phyloP scores from a whole-genome alignment of 2,113 vertebrate species.

The Stegastes partitus region DNA sequence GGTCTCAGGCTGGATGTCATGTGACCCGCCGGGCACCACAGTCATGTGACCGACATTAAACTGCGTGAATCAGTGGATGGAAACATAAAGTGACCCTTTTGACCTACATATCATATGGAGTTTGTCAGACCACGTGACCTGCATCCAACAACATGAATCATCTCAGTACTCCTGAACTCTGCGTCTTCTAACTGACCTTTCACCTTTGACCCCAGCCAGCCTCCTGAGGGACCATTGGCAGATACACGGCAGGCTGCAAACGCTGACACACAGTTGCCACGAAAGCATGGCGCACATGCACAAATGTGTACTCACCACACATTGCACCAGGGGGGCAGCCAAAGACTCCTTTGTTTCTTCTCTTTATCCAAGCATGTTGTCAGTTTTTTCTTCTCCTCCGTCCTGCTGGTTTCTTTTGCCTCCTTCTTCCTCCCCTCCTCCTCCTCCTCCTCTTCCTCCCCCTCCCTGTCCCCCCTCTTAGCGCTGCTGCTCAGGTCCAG shows the following conservation, averaged over 20 bases:
- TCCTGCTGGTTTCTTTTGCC: conserved; percentile 60
- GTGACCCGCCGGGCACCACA: conserved; percentile 43
- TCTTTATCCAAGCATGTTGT: conserved; percentile 75
- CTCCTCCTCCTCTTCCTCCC: conserved; percentile 46
- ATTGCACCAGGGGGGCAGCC: conserved; percentile 81
- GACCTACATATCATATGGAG: conserved; percentile 10
- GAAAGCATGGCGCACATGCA: background rate
- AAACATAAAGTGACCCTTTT: conserved; percentile 4
- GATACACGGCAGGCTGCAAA: background rate
- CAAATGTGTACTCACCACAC: conserved; percentile 81
- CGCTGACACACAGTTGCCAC: conserved; percentile 4
- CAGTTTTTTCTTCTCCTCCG: conserved; percentile 59
- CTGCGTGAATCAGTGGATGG: conserved; percentile 32
- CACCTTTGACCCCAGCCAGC: conserved; percentile 57
- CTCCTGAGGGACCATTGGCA: conserved; percentile 25
- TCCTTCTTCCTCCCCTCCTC: conserved; percentile 54
- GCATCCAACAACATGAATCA: conserved; percentile 7
- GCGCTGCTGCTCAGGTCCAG: conserved; percentile 79
- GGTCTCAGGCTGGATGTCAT: conserved; percentile 41
- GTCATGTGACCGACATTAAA: conserved; percentile 52
- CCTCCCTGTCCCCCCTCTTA: conserved; percentile 68
- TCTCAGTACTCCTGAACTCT: conserved; percentile 4
- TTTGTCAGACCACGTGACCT: conserved; percentile 25
- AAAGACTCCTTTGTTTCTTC: conserved; percentile 66
- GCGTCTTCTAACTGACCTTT: conserved; percentile 33